Conservation (phyloP, 2,113 vertebrate genomes). For the Kobus ellipsiprymnus region DNA sequence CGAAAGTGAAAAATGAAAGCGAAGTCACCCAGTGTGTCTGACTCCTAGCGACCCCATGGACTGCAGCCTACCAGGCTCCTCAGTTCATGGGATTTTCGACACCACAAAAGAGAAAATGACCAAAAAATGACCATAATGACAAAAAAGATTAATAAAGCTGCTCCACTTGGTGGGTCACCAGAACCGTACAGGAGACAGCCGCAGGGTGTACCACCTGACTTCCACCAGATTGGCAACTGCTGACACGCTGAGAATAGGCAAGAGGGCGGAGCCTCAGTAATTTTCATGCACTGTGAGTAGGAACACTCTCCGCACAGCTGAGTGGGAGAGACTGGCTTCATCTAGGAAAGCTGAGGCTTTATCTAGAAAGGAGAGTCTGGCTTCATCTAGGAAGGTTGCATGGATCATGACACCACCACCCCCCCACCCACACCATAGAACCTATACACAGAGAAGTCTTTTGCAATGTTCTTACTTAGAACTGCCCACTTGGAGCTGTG, state of each 20-base stretch:
- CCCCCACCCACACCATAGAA: accelerated
- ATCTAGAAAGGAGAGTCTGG: background rate
- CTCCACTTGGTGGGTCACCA: background rate
- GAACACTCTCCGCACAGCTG: background rate
- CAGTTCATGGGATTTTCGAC: too few species aligned
- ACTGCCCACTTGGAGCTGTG: background rate
- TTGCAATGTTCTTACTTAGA: background rate
- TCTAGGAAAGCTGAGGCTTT: background rate
- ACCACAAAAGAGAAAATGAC: background rate
- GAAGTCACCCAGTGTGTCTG: too few species aligned
- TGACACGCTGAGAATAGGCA: background rate
- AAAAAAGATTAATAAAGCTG: background rate
- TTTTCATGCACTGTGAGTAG: background rate
- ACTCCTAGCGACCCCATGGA: too few species aligned
- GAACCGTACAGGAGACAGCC: background rate
- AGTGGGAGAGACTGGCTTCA: background rate
- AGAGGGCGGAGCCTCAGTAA: background rate
- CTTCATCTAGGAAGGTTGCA: background rate
- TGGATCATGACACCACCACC: background rate
- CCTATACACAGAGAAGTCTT: background rate
- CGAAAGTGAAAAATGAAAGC: too few species aligned
- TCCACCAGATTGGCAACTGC: background rate
- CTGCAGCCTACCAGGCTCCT: too few species aligned
- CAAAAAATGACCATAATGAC: background rate
- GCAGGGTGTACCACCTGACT: background rate